phyloP scores from a whole-genome alignment of 2,113 vertebrate species.

The Furnarius figulus region DNA sequence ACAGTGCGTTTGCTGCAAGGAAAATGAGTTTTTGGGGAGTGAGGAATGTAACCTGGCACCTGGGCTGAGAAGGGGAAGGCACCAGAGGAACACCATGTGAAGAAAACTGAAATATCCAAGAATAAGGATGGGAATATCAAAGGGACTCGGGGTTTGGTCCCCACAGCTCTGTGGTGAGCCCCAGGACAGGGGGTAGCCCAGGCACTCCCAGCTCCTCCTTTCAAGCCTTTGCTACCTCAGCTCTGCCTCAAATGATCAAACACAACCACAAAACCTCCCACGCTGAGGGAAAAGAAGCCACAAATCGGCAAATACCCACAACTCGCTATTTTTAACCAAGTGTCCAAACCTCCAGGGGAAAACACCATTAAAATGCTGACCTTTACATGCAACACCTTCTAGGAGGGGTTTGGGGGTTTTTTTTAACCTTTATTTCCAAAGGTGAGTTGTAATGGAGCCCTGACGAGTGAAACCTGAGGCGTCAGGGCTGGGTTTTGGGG shows the following conservation, averaged over 20 bases:
- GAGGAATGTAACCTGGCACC: background rate
- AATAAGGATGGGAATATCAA: background rate
- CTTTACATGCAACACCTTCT: background rate
- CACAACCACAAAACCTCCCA: background rate
- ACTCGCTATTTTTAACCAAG: background rate
- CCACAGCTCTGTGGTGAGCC: background rate
- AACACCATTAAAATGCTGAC: background rate
- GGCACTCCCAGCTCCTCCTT: background rate
- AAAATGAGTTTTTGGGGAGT: background rate
- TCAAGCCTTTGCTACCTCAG: background rate
- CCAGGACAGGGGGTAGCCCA: background rate
- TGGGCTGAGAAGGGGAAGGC: background rate
- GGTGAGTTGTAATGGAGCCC: rapidly evolving
- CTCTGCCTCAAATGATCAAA: background rate
- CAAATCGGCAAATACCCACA: background rate
- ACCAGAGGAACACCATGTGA: background rate
- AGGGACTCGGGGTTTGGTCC: background rate
- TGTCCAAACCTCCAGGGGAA: background rate
- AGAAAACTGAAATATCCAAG: background rate
- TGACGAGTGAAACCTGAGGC: background rate
- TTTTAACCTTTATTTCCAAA: background rate
- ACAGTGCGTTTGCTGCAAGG: background rate
- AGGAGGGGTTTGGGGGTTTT: background rate
- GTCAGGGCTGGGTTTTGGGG: background rate
- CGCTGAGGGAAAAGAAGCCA: background rate